Percentiles rank a stretch among this genome's conserved stretches.
phyloP scores from a whole-genome alignment of 1,140 invertebrate species.

The Sarcophaga bullata region DNA sequence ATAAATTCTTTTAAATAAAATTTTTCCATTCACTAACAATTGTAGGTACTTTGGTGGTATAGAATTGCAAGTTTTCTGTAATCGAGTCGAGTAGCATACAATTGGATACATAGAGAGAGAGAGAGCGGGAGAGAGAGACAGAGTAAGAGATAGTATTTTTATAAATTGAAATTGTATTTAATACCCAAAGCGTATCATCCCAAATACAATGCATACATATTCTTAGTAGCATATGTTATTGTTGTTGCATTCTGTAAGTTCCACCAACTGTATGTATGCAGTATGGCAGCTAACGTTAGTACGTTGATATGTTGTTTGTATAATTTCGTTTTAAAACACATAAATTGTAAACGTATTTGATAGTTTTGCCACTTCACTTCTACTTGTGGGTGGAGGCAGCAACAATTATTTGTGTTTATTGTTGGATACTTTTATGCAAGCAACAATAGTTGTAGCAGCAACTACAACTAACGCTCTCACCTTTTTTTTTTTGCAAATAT shows the following conservation, averaged over 20 bases:
- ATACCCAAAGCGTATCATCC: conserved; percentile 8
- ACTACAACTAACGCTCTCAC: too few relatives aligned
- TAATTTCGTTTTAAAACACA: neutral
- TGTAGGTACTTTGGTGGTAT: too few relatives aligned
- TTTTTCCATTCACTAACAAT: too few relatives aligned
- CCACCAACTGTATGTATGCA: neutral
- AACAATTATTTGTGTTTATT: neutral
- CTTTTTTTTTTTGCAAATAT: neutral
- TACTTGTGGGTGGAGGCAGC: too few relatives aligned
- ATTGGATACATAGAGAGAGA: too few relatives aligned
- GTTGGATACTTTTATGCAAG: too few relatives aligned
- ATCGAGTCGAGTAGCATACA: too few relatives aligned
- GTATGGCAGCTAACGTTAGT: neutral
- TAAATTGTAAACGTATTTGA: neutral
- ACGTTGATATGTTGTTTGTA: neutral
- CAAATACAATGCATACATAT: neutral
- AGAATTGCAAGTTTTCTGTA: too few relatives aligned
- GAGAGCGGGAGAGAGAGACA: neutral
- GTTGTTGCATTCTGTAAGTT: neutral
- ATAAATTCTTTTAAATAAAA: neutral
- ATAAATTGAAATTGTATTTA: conserved; percentile 11
- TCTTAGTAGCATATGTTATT: too few relatives aligned
- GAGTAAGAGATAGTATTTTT: neutral
- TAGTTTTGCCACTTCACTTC: neutral
- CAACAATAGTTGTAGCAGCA: too few relatives aligned